Conservation (phyloP, 1,140 invertebrate species). For the Eciton burchellii region DNA sequence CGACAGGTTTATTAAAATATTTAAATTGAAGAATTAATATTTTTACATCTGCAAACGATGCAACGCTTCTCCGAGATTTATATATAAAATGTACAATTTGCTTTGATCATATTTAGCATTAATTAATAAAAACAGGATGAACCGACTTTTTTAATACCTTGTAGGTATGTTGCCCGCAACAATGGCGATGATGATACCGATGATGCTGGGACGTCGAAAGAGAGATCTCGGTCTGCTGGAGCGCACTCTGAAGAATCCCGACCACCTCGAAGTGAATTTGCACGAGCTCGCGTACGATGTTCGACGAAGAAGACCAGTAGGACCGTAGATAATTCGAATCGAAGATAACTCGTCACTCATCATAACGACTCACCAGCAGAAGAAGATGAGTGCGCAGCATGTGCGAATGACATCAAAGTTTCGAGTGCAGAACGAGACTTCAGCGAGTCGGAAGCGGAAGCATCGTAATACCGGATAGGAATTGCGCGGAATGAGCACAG, state of each 20-base stretch:
- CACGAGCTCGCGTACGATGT: slow-evolving; percentile 14
- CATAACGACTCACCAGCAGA: slow-evolving; percentile 1
- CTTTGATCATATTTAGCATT: too few species aligned
- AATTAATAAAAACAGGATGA: too few species aligned
- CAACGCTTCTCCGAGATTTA: too few species aligned
- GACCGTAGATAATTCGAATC: slow-evolving; percentile 10
- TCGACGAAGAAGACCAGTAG: slow-evolving; percentile 38
- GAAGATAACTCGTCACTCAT: slow-evolving; percentile 18
- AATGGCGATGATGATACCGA: slow-evolving; percentile 92
- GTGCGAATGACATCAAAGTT: slow-evolving; percentile 15
- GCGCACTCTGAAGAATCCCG: neutral
- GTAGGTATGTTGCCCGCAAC: slow-evolving; percentile 91
- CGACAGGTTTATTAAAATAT: neutral
- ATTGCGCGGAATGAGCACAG: neutral
- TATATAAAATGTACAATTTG: too few species aligned
- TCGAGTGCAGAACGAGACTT: neutral
- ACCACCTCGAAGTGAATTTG: slow-evolving; percentile 12
- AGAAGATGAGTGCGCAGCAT: neutral
- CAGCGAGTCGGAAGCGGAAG: neutral
- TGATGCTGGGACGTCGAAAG: slow-evolving; percentile 88
- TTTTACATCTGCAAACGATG: too few species aligned
- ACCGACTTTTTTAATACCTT: too few species aligned
- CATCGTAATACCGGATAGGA: neutral
- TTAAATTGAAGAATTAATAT: too few species aligned
- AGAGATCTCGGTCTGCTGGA: slow-evolving; percentile 63